Evolutionary conservation across 2,888 invertebrate genomes (phyloP).

Genomic region (Baccha elongata): DNA sequence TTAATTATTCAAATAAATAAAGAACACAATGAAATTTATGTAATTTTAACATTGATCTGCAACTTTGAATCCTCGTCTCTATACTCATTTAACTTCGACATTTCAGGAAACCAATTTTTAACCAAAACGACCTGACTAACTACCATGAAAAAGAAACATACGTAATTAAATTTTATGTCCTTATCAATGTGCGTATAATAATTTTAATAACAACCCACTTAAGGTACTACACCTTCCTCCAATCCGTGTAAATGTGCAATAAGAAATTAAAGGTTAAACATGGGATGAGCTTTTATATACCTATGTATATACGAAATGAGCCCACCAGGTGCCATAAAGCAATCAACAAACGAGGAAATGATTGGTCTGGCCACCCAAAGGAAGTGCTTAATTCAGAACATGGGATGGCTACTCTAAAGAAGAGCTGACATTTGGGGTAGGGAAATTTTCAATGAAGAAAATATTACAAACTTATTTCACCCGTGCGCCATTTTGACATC

Average conservation of each 20-base stretch:
- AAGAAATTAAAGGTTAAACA: conserved; percentile 77
- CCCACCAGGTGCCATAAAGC: conserved; percentile 79
- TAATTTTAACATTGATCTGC: no score
- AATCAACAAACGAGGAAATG: conserved; percentile 78
- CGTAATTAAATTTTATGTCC: conserved; percentile 38
- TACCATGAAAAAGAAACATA: conserved; percentile 7
- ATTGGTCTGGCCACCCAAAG: conserved; percentile 62
- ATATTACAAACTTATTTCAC: conserved; percentile 28
- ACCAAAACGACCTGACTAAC: conserved; percentile 7
- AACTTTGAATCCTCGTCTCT: not conserved
- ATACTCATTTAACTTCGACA: conserved; percentile 10
- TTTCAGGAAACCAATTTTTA: conserved; percentile 27
- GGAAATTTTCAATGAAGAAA: conserved; percentile 51
- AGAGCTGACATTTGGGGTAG: not conserved
- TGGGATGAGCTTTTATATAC: conserved; percentile 74
- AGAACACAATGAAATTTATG: no score
- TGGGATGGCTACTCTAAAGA: no score
- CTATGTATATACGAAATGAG: conserved; percentile 77
- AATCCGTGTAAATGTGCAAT: conserved; percentile 50
- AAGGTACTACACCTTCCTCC: not conserved
- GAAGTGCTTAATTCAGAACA: no score
- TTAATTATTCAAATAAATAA: no score
- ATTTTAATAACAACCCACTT: conserved; percentile 56
- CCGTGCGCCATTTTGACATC: conserved; percentile 50
- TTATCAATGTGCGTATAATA: conserved; percentile 27